Evolutionary conservation across 2,113 vertebrate species (phyloP).

Genomic region (Sander vitreus): DNA sequence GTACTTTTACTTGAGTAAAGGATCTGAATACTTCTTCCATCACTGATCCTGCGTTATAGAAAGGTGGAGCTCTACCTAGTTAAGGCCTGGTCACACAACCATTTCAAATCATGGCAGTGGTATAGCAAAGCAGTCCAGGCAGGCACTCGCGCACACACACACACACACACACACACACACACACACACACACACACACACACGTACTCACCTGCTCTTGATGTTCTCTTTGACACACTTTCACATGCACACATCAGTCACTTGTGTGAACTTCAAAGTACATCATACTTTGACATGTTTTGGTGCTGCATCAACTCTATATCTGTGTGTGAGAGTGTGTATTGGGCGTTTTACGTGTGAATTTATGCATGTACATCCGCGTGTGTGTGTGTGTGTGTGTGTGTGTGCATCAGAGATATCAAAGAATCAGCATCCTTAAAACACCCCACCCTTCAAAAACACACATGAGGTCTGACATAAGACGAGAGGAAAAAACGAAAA

Average conservation of each 20-base stretch:
- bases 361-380: slow-evolving; percentile 8
- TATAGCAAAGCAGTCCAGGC: no score
- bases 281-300: slow-evolving; percentile 19
- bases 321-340: not conserved
- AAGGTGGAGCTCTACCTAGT: no score
- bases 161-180: not conserved
- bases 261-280: slow-evolving; percentile 32
- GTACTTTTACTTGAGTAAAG: no score
- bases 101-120: no score
- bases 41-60: no score
- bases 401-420: not conserved
- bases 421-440: slow-evolving; percentile 41
- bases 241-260: not conserved
- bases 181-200: not conserved
- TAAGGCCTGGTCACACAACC: no score
- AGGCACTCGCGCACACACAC: no score
- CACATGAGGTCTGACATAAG: slow-evolving; percentile 35
- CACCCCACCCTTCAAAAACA: slow-evolving; percentile 22
- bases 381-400: slow-evolving; percentile 14
- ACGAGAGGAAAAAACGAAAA: not conserved
- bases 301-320: not conserved
- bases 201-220: slow-evolving; percentile 31
- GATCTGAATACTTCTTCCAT: no score
- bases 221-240: not conserved
- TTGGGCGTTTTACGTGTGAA: not conserved